Conservation (phyloP, 2,888 invertebrate species). For the Archaeoteleia sp. region DNA sequence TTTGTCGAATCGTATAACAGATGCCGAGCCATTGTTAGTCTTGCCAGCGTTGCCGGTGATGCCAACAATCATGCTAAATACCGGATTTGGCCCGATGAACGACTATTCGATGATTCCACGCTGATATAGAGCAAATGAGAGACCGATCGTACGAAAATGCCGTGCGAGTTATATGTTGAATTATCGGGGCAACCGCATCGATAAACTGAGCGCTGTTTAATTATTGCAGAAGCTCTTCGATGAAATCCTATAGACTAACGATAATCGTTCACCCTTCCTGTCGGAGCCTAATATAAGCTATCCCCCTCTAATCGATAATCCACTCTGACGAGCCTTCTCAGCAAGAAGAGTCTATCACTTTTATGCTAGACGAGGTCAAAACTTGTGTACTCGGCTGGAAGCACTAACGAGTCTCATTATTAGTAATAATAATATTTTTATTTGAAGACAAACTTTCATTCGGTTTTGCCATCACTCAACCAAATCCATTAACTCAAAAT, state of each 20-base stretch:
- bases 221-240: slow-evolving; percentile 39
- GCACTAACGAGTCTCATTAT: slow-evolving; percentile 37
- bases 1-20: slow-evolving; percentile 36
- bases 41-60: slow-evolving; percentile 28
- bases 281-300: slow-evolving; percentile 43
- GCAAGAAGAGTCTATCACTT: slow-evolving; percentile 38
- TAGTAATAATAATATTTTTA: no score
- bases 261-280: slow-evolving; percentile 45
- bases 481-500: no score
- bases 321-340: slow-evolving; percentile 15
- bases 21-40: slow-evolving; percentile 34
- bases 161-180: slow-evolving; percentile 25
- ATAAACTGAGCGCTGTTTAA: slow-evolving; percentile 44
- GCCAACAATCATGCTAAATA: slow-evolving; percentile 50
- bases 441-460: no score
- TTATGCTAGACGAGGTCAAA: slow-evolving; percentile 28
- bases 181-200: slow-evolving; percentile 33
- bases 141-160: slow-evolving; percentile 27
- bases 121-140: slow-evolving; percentile 33
- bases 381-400: slow-evolving; percentile 30
- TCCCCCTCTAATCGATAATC: slow-evolving; percentile 45
- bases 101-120: slow-evolving; percentile 39
- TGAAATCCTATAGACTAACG: slow-evolving; percentile 43
- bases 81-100: slow-evolving; percentile 32
- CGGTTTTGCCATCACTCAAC: no score